A percentile compares a stretch with the other conserved stretches of the same genome.
Evolutionary conservation across 53 echinoderm and acorn worm species (phyloP).

Genomic region (Hippasteria phrygiana): DNA sequence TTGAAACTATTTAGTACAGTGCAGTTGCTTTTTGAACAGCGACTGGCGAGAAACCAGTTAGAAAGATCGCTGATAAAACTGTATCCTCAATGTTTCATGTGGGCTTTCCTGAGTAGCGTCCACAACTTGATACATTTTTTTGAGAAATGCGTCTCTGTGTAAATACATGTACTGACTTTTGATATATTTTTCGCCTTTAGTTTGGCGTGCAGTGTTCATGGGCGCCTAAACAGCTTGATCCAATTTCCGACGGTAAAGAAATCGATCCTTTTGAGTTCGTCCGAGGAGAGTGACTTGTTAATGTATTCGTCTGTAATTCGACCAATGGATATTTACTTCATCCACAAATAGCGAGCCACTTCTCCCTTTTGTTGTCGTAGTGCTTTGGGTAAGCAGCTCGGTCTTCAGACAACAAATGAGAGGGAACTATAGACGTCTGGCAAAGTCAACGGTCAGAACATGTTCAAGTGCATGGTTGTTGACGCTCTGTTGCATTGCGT

Average conservation of each 20-base stretch:
- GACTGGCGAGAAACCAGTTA: background rate
- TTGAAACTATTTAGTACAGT: too few species aligned
- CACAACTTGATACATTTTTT: too few species aligned
- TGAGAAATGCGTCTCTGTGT: background rate
- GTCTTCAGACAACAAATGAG: background rate
- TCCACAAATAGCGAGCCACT: background rate
- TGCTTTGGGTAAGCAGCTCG: background rate
- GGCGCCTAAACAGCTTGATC: background rate
- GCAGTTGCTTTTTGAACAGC: background rate
- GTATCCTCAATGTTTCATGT: background rate
- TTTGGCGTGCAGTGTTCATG: background rate
- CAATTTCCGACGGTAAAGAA: background rate
- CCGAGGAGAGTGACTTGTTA: conserved; percentile 3
- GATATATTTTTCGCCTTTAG: background rate
- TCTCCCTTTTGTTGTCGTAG: background rate
- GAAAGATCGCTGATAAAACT: background rate
- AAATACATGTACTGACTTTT: too few species aligned
- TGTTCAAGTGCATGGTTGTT: too few species aligned
- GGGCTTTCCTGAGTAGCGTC: background rate
- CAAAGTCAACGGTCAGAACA: too few species aligned
- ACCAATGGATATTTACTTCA: conserved; percentile 30
- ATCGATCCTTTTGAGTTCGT: background rate
- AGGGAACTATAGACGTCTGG: too few species aligned
- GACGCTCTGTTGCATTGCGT: too few species aligned
- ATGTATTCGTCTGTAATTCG: conserved; percentile 7